Evolutionary conservation across 2,797 vertebrate species (phyloP), one percentile per base, ranked within the genome.

Genomic region (Sitta carolinensis): DNA sequence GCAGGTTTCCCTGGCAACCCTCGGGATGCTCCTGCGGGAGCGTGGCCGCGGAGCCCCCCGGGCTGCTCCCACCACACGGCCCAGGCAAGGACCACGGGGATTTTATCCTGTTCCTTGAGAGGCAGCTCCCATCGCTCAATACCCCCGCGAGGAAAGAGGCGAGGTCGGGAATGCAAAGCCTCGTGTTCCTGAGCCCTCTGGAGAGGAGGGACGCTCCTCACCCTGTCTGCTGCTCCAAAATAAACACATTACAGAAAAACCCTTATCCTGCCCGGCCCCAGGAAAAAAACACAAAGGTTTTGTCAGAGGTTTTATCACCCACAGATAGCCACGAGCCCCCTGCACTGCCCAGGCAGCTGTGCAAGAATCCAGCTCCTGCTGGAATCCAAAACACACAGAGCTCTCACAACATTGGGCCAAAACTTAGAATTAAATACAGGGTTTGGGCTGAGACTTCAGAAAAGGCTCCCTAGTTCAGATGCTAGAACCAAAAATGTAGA

Each of bases 31-130:
- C 6, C 0, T 0, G 5, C 0, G 2, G 51, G 26, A 52, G 13
- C 0, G 1, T 10, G 40, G 34, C 40, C 40, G 57, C 0, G 0
- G 19, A 14, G 63, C 6, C 51, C 51, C 54, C 1, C 0, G 50
- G 20, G 23, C 25, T 3, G 2, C 21, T 3, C 79, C 62, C 54
- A 42, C 45, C 54, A 3, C 51, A 3, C 0, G 8, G 3, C 34
- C 16, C 61, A 23, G 18, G 0, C 50, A 21, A 52, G 48, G 36
- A 70, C 59, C 4, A 11, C 14, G 8, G 3, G 4, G 57, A 13
- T 29, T 54, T 70, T 66, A 26, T 7, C 27, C 62, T 7, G 0
- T 45, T 70, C 29, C 36, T 40, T 26, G 7, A 17, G 26, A 17
- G 13, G 26, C 30, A 55, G 40, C 22, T 50, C 32, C 16, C 16